Evolutionary conservation across 2,888 invertebrate species (phyloP), one percentile per base, ranked within the genome.

Genomic region (Phymatocera aterrima): DNA sequence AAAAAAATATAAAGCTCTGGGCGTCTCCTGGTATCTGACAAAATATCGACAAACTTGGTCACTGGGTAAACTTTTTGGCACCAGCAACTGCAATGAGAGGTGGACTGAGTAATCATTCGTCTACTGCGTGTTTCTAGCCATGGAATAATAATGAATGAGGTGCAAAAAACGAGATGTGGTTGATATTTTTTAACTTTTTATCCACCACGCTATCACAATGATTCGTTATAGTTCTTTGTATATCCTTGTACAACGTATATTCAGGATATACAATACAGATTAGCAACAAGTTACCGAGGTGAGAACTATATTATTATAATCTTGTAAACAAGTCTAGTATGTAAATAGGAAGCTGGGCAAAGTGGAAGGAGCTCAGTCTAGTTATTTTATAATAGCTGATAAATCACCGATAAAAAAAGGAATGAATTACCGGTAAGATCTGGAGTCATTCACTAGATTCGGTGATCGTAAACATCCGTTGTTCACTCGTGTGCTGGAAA

Each of bases 41-140:
- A 64, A 64, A 18, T 64, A 64, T 64, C 12, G 37, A 64, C 34
- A 64, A 64, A 64, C 18, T 37, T 10, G 12, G 64, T 64, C 31
- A 37, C n/a, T 21, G 18, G 37, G 34, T 37, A 64, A 64, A 64
- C 64, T 8, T 34, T 15, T 10, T 15, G 64, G 34, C 24, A 10
- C 37, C 24, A 24, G 4, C 10, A 24, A 57, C 21, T 28, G 28
- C 15, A 21, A 28, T 18, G 57, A 21, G 15, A 28, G 15, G 28
- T 28, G 15, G 10, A 28, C 28, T 57, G 12, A 57, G 24, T 15
- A 12, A 15, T 15, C 1, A 57, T 57, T 12, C 24, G 12, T 57
- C 4, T 40, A 40, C 40, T 10, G 3, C 15, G 0, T 28, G 2
- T 57, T 28, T 15, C 28, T 4, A 15, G 4, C 2, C 28, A 5